Conservation (phyloP, 2,888 invertebrate genomes). For the Platycheirus albimanus region DNA sequence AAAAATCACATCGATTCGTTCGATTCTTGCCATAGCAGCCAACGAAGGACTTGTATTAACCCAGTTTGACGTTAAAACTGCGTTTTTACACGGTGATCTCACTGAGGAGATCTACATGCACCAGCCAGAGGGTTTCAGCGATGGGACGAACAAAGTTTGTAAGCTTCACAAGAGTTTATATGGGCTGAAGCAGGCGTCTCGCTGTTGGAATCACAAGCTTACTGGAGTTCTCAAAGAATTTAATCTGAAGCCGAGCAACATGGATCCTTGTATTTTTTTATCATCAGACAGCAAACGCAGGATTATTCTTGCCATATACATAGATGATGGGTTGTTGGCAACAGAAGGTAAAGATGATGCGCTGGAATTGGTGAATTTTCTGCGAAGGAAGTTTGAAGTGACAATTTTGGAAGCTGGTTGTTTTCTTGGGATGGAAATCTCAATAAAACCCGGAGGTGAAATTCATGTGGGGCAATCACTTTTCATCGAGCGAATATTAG, state of each 20-base stretch:
- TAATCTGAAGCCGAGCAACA: conserved; percentile 56
- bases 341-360: conserved; percentile 16
- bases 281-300: conserved; percentile 24
- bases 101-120: conserved; percentile 50
- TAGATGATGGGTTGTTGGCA: conserved; percentile 48
- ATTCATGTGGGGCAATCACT: conserved; percentile 35
- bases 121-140: conserved; percentile 51
- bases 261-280: too few relatives aligned
- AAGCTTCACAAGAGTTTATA: conserved; percentile 63
- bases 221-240: conserved; percentile 68
- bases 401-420: conserved; percentile 20
- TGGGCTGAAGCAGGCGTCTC: too few relatives aligned
- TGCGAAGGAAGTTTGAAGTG: conserved; percentile 14
- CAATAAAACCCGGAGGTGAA: conserved; percentile 13
- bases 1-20: conserved; percentile 74
- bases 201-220: conserved; percentile 75
- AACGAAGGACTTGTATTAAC: conserved; percentile 40
- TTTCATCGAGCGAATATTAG: conserved; percentile 20
- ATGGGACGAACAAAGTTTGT: conserved; percentile 64
- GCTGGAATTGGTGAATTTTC: conserved; percentile 7
- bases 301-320: conserved; percentile 29
- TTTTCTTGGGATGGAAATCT: conserved; percentile 44
- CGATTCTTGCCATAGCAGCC: conserved; percentile 57
- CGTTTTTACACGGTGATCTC: too few relatives aligned
- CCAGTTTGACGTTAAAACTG: conserved; percentile 69